phyloP scores from a whole-genome alignment of 2,888 invertebrate genomes.

The Drosophila quinaria region DNA sequence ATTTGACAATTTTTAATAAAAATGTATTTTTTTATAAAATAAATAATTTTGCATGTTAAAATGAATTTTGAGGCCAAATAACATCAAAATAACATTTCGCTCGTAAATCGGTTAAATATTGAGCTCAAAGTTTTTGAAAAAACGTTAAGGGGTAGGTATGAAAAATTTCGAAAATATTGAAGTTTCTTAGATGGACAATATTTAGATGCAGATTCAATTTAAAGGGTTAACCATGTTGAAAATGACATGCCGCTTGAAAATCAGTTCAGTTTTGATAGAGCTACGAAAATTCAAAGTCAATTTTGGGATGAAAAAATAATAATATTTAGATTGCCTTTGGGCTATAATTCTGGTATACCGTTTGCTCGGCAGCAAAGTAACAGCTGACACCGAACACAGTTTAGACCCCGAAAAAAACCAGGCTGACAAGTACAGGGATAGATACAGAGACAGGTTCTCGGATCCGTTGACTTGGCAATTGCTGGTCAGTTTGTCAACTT shows the following conservation, averaged over 20 bases:
- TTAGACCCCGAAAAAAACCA: constrained; percentile 13
- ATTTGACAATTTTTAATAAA: neutral
- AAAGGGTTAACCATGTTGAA: neutral
- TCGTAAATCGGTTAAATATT: neutral
- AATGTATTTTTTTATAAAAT: too few species aligned
- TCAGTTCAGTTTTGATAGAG: neutral
- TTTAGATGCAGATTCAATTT: neutral
- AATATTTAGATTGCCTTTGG: neutral
- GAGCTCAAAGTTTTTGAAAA: too few species aligned
- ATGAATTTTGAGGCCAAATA: neutral
- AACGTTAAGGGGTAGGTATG: too few species aligned
- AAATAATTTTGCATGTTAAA: neutral
- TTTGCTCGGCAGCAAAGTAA: constrained; percentile 19
- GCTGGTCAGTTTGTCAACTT: constrained; percentile 35
- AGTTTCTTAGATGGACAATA: too few species aligned
- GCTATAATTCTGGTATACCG: constrained; percentile 4
- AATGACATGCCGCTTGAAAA: neutral
- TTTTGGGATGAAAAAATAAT: too few species aligned
- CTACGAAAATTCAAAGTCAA: neutral
- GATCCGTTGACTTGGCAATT: neutral
- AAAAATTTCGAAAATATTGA: too few species aligned
- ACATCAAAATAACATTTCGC: neutral
- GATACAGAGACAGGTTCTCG: neutral
- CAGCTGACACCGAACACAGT: constrained; percentile 46
- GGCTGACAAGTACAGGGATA: neutral